Evolutionary conservation across 2,113 vertebrate genomes (phyloP).

Genomic region (Peromyscus polionotus): DNA sequence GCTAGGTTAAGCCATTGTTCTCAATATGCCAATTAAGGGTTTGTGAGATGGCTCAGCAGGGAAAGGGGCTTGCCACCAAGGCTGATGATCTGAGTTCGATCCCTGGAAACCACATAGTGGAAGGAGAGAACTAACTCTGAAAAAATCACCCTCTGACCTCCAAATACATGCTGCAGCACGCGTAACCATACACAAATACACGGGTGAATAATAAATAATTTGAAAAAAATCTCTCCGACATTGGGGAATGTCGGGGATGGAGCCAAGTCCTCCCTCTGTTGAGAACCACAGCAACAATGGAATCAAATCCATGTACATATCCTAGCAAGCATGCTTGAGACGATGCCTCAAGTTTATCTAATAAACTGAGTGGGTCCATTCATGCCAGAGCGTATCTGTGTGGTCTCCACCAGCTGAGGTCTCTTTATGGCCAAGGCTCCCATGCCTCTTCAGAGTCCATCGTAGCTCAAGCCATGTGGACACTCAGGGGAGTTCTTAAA

Average conservation of each 20-base stretch:
- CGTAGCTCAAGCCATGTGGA: not conserved
- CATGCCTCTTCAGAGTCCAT: not conserved
- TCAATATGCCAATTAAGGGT: not conserved
- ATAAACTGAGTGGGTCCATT: not conserved
- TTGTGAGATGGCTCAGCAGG: not conserved
- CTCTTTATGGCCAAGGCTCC: not conserved
- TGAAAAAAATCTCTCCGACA: not conserved
- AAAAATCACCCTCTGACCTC: not conserved
- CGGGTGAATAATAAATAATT: not conserved
- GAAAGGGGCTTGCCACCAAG: not conserved
- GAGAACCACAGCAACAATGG: not conserved
- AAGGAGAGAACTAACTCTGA: not conserved
- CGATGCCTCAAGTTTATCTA: not conserved
- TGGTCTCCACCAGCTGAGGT: not conserved
- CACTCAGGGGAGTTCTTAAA: not conserved
- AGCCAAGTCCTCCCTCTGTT: not conserved
- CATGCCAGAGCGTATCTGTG: not conserved
- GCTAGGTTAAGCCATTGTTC: not conserved
- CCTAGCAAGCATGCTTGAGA: not conserved
- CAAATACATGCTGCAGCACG: not conserved
- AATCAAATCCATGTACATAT: constrained; percentile 19
- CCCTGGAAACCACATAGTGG: not conserved
- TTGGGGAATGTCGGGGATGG: not conserved
- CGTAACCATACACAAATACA: not conserved
- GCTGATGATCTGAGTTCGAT: not conserved